A percentile compares a stretch with the other conserved stretches of the same genome.
Conservation (phyloP, 1,140 invertebrate species). For the Semibalanus balanoides region DNA sequence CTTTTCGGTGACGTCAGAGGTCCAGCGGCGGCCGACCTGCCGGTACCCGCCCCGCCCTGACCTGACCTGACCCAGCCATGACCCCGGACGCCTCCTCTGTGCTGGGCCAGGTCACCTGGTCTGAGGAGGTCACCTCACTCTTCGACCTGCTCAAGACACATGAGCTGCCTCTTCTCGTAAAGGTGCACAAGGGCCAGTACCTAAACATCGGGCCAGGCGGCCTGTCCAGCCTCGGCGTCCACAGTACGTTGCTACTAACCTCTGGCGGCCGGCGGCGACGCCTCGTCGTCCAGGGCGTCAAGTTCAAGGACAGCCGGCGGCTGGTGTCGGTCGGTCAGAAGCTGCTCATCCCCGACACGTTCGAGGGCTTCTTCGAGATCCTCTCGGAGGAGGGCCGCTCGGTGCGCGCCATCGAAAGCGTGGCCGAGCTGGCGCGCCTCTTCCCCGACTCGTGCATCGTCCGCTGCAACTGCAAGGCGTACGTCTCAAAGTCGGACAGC, state of each 20-base stretch:
- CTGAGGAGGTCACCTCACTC: not conserved
- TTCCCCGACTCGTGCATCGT: constrained; percentile 66
- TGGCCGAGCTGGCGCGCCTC: constrained; percentile 59
- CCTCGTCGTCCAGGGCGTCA: constrained; percentile 72
- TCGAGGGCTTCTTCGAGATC: constrained; percentile 83
- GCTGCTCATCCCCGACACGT: constrained; percentile 74
- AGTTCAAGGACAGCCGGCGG: constrained; percentile 65
- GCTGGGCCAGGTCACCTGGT: not conserved
- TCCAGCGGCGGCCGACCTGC: no score
- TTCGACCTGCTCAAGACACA: not conserved
- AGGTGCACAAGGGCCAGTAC: not conserved
- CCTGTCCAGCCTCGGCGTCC: not conserved
- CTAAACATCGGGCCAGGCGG: not conserved
- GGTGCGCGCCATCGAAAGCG: constrained; percentile 76
- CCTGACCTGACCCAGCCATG: no score
- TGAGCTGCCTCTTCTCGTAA: not conserved
- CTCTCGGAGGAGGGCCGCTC: constrained; percentile 81
- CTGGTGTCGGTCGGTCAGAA: constrained; percentile 62
- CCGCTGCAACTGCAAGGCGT: constrained; percentile 67
- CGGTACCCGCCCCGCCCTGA: no score
- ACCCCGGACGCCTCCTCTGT: not conserved
- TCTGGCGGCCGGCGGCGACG: constrained; percentile 67
- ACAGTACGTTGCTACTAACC: constrained; percentile 47
- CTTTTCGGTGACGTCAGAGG: no score
- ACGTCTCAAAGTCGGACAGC: constrained; percentile 35